Evolutionary conservation across 1,140 invertebrate genomes (phyloP).

Genomic region (Drosophila lacteicornis): DNA sequence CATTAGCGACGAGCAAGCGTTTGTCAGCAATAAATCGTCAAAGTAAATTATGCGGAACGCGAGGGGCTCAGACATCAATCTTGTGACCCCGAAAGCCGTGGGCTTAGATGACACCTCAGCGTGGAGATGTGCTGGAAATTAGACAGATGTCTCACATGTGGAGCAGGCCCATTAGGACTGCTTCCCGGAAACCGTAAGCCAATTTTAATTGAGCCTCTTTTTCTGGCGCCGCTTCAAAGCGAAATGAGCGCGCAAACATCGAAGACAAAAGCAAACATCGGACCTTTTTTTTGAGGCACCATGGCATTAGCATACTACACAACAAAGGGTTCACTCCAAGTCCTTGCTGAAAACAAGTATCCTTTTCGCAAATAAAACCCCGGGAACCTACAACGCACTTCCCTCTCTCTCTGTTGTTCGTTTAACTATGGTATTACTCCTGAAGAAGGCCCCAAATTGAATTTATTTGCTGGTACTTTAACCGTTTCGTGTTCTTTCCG

Average conservation of each 20-base stretch:
- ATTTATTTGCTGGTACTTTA: constrained; percentile 25
- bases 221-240: constrained; percentile 22
- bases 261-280: constrained; percentile 23
- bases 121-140: constrained; percentile 30
- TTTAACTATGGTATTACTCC: neutral
- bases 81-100: constrained; percentile 23
- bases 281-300: constrained; percentile 14
- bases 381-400: neutral
- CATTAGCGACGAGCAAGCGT: constrained; percentile 42
- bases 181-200: constrained; percentile 21
- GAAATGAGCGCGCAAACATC: constrained; percentile 2
- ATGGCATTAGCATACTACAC: constrained; percentile 20
- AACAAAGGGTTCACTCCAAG: constrained; percentile 15
- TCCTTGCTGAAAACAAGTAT: constrained; percentile 9
- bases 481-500: constrained; percentile 5
- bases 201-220: constrained; percentile 45
- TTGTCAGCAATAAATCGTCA: constrained; percentile 65
- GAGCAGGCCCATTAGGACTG: neutral
- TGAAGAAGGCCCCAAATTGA: constrained; percentile 5
- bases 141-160: constrained; percentile 36
- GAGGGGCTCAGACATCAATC: constrained; percentile 57
- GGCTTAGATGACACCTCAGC: constrained; percentile 38
- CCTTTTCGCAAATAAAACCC: constrained; percentile 13
- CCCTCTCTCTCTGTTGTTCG: neutral
- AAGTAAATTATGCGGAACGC: constrained; percentile 56